Percentiles rank a stretch among this genome's conserved stretches.
These are phyloP conservation scores for Labrus mixtus DNA, from an alignment of 2,113 vertebrate species.

Conservation along the genomic window DNA sequence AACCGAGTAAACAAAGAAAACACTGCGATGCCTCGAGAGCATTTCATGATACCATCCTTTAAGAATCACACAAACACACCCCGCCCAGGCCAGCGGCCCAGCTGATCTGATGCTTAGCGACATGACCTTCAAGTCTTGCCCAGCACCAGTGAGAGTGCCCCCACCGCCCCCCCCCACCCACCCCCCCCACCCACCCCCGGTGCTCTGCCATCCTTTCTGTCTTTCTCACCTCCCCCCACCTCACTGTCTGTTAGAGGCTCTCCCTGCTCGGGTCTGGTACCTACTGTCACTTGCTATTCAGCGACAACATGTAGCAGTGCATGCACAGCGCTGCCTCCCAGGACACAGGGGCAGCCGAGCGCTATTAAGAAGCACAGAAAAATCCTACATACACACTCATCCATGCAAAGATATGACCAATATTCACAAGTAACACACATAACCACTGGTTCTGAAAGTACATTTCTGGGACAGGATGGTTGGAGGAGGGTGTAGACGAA, in stretches of 20 bases:
- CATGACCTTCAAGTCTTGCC: constrained; percentile 77
- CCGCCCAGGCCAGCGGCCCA: constrained; percentile 55
- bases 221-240: constrained; percentile 38
- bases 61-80: constrained; percentile 35
- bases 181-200: constrained; percentile 33
- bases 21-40: constrained; percentile 49
- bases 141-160: constrained; percentile 50
- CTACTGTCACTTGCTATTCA: constrained; percentile 63
- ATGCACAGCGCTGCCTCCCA: constrained; percentile 17
- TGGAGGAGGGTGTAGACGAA: not conserved
- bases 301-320: not conserved
- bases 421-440: constrained; percentile 1
- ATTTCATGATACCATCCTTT: constrained; percentile 53
- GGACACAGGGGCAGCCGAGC: constrained; percentile 55
- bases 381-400: constrained; percentile 11
- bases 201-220: constrained; percentile 28
- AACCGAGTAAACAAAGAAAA: constrained; percentile 34
- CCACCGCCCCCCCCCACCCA: too few species aligned
- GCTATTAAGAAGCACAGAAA: constrained; percentile 16
- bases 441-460: not conserved
- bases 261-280: constrained; percentile 51
- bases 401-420: constrained; percentile 9
- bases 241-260: constrained; percentile 39
- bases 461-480: constrained; percentile 9
- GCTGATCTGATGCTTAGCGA: constrained; percentile 80